phyloP scores from a whole-genome alignment of 1,140 invertebrate genomes.

The Pteromalus puparum region DNA sequence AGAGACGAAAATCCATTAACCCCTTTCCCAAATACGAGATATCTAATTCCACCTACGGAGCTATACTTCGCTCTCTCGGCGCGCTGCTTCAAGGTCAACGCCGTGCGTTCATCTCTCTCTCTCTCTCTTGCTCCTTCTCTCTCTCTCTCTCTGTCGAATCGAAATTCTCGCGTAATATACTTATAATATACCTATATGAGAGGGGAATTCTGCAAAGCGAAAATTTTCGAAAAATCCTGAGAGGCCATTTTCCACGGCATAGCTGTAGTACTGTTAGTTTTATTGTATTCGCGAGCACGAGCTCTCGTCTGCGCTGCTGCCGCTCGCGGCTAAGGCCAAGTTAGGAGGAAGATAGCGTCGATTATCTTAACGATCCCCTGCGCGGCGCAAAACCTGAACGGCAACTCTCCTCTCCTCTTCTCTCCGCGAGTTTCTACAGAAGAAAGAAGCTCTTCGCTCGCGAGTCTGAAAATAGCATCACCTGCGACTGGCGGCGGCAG shows the following conservation, averaged over 20 bases:
- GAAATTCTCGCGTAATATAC: neutral
- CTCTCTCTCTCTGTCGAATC: neutral
- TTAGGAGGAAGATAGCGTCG: slow-evolving; percentile 73
- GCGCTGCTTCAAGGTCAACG: slow-evolving; percentile 29
- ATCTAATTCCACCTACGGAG: slow-evolving; percentile 31
- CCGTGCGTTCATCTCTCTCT: neutral
- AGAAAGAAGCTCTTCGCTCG: slow-evolving; percentile 52
- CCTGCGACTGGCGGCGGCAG: neutral
- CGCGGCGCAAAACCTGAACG: slow-evolving; percentile 72
- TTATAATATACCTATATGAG: no score
- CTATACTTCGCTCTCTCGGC: neutral
- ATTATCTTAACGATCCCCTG: slow-evolving; percentile 75
- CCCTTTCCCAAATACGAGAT: neutral
- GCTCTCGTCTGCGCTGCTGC: slow-evolving; percentile 18
- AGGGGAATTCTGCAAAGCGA: neutral
- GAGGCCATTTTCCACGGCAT: neutral
- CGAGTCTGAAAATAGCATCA: slow-evolving; percentile 48
- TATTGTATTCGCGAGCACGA: slow-evolving; percentile 24
- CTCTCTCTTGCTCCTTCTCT: neutral
- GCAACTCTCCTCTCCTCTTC: slow-evolving; percentile 63
- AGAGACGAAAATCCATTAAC: slow-evolving; percentile 29
- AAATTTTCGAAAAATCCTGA: neutral
- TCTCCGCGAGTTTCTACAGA: slow-evolving; percentile 34
- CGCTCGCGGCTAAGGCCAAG: slow-evolving; percentile 69
- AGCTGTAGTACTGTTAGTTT: slow-evolving; percentile 31